phyloP scores from a whole-genome alignment of 2,797 vertebrate genomes.

The Lepus townsendii region DNA sequence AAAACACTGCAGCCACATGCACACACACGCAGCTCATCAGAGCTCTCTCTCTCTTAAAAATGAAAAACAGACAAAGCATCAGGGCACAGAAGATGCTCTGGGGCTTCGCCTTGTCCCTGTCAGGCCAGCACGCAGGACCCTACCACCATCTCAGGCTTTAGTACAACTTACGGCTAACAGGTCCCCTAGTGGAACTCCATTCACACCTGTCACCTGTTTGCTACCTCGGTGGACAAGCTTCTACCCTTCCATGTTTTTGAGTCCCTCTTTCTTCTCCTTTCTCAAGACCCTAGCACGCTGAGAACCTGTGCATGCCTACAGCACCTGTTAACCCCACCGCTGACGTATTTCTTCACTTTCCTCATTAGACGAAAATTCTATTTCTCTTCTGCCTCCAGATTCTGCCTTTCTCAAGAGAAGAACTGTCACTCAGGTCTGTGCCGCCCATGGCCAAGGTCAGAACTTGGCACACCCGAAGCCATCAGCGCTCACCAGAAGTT shows the following conservation, averaged over 20 bases:
- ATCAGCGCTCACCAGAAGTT: background rate
- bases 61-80: background rate
- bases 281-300: no score
- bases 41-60: background rate
- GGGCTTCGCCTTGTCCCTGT: background rate
- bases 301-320: background rate
- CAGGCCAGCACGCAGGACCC: background rate
- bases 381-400: background rate
- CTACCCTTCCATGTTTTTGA: background rate
- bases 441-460: background rate
- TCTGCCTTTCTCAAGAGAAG: conserved; percentile 3
- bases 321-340: background rate
- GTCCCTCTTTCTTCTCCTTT: background rate
- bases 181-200: background rate
- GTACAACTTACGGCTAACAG: background rate
- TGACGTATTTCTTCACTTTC: background rate
- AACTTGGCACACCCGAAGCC: background rate
- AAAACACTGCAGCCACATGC: background rate
- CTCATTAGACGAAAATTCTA: background rate
- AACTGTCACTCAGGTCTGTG: background rate
- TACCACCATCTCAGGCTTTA: background rate
- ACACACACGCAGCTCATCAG: background rate
- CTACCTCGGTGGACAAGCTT: background rate
- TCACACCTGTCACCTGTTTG: background rate
- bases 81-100: background rate